phyloP scores from a whole-genome alignment of 2,797 vertebrate species.

The Channa striata region DNA sequence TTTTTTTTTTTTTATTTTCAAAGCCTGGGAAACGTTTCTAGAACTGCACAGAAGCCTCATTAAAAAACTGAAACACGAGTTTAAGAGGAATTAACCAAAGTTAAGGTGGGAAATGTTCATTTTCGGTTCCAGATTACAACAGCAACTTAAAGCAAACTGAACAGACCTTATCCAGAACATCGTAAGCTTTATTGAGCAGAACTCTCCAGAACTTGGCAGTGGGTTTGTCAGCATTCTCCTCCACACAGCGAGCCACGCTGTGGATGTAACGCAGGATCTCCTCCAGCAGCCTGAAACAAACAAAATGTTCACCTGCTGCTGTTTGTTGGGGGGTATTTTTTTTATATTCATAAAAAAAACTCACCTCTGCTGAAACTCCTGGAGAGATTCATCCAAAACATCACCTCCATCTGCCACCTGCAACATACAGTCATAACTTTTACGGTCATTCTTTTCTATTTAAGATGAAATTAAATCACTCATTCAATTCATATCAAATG shows the following conservation, averaged over 20 bases:
- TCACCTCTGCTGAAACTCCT: slow-evolving; percentile 91
- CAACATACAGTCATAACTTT: neutral
- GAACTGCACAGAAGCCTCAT: too few species aligned
- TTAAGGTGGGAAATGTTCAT: too few species aligned
- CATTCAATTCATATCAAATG: too few species aligned
- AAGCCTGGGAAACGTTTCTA: too few species aligned
- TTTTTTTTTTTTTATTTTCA: too few species aligned
- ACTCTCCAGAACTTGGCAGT: slow-evolving; percentile 96
- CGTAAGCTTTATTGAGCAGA: slow-evolving; percentile 93
- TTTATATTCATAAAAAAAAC: neutral
- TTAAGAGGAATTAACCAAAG: too few species aligned
- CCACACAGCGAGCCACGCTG: slow-evolving; percentile 87
- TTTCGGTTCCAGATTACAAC: too few species aligned
- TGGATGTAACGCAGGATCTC: slow-evolving; percentile 91
- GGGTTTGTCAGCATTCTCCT: slow-evolving; percentile 89
- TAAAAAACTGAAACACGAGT: too few species aligned
- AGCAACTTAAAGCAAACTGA: neutral
- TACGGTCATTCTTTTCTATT: too few species aligned
- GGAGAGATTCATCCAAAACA: slow-evolving; percentile 70
- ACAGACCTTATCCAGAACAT: slow-evolving; percentile 94
- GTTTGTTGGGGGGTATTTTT: too few species aligned
- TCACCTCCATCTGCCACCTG: slow-evolving; percentile 87
- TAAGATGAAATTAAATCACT: too few species aligned
- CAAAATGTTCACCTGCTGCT: neutral
- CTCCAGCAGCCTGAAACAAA: slow-evolving; percentile 88